Conservation (phyloP, 2,888 invertebrate species). For the Bombylius major region DNA sequence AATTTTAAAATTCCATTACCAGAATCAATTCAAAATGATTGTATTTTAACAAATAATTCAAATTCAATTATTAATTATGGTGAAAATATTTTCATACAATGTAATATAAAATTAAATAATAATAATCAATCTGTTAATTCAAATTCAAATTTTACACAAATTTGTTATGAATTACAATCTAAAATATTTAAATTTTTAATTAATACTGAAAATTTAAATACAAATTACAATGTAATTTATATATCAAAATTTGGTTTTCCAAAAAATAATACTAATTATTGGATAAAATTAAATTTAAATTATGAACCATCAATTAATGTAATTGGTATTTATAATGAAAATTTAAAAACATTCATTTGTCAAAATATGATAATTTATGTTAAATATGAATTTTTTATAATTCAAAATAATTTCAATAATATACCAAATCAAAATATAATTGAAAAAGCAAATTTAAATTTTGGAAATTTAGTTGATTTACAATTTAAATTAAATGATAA, state of each 20-base stretch:
- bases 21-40: constrained; percentile 1
- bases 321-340: constrained; percentile 19
- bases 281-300: constrained; percentile 23
- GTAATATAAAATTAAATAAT: constrained; percentile 20
- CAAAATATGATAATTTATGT: constrained; percentile 29
- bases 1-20: constrained; percentile 5
- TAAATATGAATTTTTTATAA: constrained; percentile 27
- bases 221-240: constrained; percentile 5
- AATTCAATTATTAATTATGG: constrained; percentile 22
- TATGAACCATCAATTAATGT: constrained; percentile 18
- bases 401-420: constrained; percentile 11
- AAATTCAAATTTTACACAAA: constrained; percentile 24
- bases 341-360: constrained; percentile 22
- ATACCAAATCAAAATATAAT: constrained; percentile 24
- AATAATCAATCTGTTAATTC: constrained; percentile 8
- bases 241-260: constrained; percentile 31
- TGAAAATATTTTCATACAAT: constrained; percentile 24
- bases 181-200: constrained; percentile 17
- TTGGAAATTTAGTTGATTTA: constrained; percentile 28
- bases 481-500: constrained; percentile 24
- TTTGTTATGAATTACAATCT: constrained; percentile 25
- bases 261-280: constrained; percentile 18
- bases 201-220: constrained; percentile 6
- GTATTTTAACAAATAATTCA: background rate
- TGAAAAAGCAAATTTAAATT: constrained; percentile 21